Conservation (phyloP, 2,113 vertebrate genomes). For the Ailuropoda melanoleuca region DNA sequence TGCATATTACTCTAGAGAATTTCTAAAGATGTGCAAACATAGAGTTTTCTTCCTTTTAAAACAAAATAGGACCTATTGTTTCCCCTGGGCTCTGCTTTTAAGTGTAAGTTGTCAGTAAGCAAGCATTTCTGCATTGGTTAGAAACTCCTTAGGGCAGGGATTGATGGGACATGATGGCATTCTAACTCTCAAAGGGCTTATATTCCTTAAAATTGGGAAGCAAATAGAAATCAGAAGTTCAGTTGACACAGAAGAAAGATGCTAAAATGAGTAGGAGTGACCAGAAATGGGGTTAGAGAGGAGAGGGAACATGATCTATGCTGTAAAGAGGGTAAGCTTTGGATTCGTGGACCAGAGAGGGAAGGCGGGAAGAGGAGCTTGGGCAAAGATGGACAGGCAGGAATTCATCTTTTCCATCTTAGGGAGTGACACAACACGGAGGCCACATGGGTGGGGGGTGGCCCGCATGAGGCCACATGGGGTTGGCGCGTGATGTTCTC, state of each 20-base stretch:
- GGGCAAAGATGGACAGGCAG: not conserved
- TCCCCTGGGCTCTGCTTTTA: not conserved
- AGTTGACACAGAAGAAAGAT: not conserved
- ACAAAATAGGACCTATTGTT: not conserved
- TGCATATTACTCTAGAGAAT: not conserved
- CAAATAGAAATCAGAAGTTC: not conserved
- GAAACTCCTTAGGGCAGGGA: not conserved
- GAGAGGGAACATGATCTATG: not conserved
- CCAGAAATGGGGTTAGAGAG: not conserved
- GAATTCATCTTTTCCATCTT: not conserved
- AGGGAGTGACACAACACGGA: not conserved
- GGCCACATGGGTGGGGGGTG: not conserved
- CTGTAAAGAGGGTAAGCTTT: not conserved
- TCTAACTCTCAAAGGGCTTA: not conserved
- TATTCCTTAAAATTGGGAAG: not conserved
- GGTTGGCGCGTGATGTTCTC: not conserved
- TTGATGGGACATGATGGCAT: not conserved
- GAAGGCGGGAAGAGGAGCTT: not conserved
- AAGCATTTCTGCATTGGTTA: not conserved
- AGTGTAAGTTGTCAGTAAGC: not conserved
- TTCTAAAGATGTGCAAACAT: not conserved
- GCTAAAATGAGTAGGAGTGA: not conserved
- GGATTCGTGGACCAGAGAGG: not conserved
- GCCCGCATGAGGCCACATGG: not conserved
- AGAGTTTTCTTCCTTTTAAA: not conserved